phyloP scores from a whole-genome alignment of 2,113 vertebrate species.

The Saccopteryx leptura region DNA sequence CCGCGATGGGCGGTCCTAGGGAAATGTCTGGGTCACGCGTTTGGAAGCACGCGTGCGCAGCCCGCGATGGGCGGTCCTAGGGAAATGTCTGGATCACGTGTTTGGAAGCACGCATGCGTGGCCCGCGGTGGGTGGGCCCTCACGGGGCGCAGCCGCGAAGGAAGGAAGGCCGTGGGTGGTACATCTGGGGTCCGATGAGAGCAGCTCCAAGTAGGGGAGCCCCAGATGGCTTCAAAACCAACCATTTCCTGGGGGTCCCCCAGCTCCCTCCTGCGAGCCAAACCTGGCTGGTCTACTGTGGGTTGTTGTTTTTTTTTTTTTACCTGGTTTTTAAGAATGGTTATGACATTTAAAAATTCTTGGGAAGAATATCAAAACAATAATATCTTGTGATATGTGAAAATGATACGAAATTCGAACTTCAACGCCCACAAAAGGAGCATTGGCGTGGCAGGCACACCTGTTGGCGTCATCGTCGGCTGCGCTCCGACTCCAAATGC shows the following conservation, averaged over 20 bases:
- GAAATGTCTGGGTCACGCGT: too few species aligned
- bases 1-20: too few species aligned
- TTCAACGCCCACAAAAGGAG: background rate
- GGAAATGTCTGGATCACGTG: too few species aligned
- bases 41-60: too few species aligned
- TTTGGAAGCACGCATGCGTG: background rate
- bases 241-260: background rate
- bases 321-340: background rate
- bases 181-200: background rate
- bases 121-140: fast-evolving
- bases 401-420: background rate
- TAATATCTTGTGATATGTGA: background rate
- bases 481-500: background rate
- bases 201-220: background rate
- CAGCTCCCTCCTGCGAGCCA: background rate
- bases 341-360: background rate
- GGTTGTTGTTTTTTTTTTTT: background rate
- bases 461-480: background rate
- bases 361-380: background rate
- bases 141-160: background rate
- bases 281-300: background rate
- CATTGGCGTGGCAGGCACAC: background rate
- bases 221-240: background rate
- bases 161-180: background rate
- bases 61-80: too few species aligned